phyloP scores from a whole-genome alignment of 2,797 vertebrate species.

The Buceros bicornis region DNA sequence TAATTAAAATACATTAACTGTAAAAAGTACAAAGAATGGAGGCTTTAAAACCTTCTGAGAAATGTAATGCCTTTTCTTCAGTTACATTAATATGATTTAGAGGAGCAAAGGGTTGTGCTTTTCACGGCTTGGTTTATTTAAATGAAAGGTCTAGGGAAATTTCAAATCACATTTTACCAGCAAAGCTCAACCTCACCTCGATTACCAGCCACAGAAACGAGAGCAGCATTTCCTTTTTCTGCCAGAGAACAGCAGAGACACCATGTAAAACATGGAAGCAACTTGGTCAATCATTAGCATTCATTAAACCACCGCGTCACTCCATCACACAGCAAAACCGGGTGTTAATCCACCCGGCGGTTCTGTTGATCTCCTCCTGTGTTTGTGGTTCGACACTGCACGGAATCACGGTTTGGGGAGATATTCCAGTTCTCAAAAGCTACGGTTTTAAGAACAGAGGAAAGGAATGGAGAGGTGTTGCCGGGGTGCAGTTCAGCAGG shows the following conservation, averaged over 20 bases:
- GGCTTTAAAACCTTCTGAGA: neutral
- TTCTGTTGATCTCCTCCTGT: neutral
- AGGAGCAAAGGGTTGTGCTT: neutral
- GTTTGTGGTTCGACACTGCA: neutral
- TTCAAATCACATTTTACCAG: neutral
- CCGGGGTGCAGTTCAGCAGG: neutral
- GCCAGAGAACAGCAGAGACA: neutral
- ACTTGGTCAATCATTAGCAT: neutral
- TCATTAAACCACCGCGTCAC: neutral
- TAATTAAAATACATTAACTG: neutral
- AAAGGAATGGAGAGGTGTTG: neutral
- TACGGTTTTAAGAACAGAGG: neutral
- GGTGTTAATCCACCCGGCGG: neutral
- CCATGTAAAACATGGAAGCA: neutral
- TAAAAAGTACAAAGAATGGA: neutral
- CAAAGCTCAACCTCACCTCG: neutral
- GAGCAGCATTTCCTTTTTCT: neutral
- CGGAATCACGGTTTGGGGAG: neutral
- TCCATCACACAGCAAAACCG: neutral
- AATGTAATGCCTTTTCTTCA: neutral
- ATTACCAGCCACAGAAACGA: neutral
- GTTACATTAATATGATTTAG: neutral
- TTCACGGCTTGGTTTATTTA: neutral
- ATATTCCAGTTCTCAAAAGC: neutral
- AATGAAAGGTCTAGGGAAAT: neutral